Percentiles rank a stretch among this genome's conserved stretches.
phyloP scores from a whole-genome alignment of 2,797 vertebrate genomes.

The Xyrichtys novacula region DNA sequence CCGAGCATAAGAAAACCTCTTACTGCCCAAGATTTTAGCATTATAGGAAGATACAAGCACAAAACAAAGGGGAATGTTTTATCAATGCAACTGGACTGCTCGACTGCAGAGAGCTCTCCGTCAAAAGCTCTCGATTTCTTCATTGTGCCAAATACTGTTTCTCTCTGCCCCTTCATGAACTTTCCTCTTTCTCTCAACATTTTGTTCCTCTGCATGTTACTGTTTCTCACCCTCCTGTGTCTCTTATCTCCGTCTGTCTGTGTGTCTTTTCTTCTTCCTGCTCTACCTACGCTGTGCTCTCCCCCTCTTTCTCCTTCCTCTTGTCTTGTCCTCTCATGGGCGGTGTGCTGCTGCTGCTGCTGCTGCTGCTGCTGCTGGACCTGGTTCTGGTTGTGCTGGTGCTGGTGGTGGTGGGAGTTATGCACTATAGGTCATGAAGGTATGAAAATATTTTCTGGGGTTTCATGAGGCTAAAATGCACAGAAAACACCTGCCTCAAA shows the following conservation, averaged over 20 bases:
- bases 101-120: slow-evolving; percentile 72
- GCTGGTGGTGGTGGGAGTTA: slow-evolving; percentile 79
- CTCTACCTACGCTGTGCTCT: slow-evolving; percentile 65
- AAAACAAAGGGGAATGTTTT: slow-evolving; percentile 79
- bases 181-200: slow-evolving; percentile 83
- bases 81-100: slow-evolving; percentile 83
- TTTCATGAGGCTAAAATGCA: slow-evolving; percentile 81
- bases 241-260: slow-evolving; percentile 58
- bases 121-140: slow-evolving; percentile 71
- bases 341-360: slow-evolving; percentile 73
- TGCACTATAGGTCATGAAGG: slow-evolving; percentile 82
- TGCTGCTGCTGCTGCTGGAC: slow-evolving; percentile 69
- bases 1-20: slow-evolving; percentile 68
- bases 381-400: slow-evolving; percentile 73
- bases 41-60: slow-evolving; percentile 82
- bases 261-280: slow-evolving; percentile 61
- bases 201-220: slow-evolving; percentile 72
- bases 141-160: slow-evolving; percentile 78
- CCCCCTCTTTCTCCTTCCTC: slow-evolving; percentile 78
- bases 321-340: slow-evolving; percentile 82
- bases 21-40: slow-evolving; percentile 80
- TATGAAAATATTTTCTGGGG: slow-evolving; percentile 77
- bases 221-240: slow-evolving; percentile 63
- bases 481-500: slow-evolving; percentile 83
- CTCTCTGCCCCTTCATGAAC: slow-evolving; percentile 76